Evolutionary conservation across 2,888 invertebrate genomes (phyloP), one percentile per base, ranked within the genome.

Genomic region (Epiblema foenella): DNA sequence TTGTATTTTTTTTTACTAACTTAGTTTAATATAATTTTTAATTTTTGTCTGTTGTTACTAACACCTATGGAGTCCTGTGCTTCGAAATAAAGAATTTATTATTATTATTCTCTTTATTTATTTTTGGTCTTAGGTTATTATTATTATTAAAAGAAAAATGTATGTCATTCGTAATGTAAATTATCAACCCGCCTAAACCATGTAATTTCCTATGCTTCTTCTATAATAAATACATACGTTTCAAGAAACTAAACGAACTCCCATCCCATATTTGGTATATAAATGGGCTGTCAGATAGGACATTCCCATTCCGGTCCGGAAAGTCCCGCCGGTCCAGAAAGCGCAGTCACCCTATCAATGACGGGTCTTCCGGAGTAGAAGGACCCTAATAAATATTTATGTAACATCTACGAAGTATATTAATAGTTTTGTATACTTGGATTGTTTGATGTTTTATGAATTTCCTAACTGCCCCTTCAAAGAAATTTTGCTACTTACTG

Each of bases 381-480:
- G 83, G 83, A 87, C 86, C 85, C 79, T 83, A 84, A 88, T 89
- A 89, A 89, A 89, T 89, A 89, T 89, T 89, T 89, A 89, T 89
- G 87, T 81, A 80, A 79, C 83, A 83, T 69, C 69, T 58, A 65
- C 42, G 37, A 56, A 59, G 59, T 69, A 58, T 69, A 69, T 69
- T 64, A 69, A 65, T 65, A 69, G 52, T 52, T 65, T 59, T 65
- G 42, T 58, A 69, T 59, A 69, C 42, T 66, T 66, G 24, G 65
- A 60, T 64, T 59, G 64, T 69, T 64, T 69, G 58, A 65, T 59
- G 59, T 69, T 69, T 69, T 69, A 69, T 65, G 59, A 69, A 63
- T 63, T 64, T 69, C 39, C 49, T 58, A 69, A 64, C 63, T 51
- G 69, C 56, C 62, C 46, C 20, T 62, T 62, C 29, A 56, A 63